phyloP scores from a whole-genome alignment of 2,113 vertebrate genomes.

The Galeopterus variegatus region DNA sequence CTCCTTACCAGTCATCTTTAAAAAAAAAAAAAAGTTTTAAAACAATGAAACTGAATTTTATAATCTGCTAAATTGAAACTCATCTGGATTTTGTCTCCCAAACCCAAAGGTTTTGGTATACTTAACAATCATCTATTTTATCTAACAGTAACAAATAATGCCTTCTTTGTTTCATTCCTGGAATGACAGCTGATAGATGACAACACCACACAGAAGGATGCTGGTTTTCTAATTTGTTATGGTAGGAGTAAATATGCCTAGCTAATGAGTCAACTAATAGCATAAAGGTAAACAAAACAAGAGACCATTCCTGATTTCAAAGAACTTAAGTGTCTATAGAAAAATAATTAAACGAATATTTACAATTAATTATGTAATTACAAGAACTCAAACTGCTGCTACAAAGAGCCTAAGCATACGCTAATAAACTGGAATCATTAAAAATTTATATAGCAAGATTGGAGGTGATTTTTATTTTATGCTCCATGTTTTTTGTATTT shows the following conservation, averaged over 20 bases:
- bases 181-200: neutral
- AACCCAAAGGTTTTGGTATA: neutral
- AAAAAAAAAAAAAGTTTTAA: neutral
- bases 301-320: neutral
- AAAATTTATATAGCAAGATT: neutral
- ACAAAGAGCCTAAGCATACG: neutral
- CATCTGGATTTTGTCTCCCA: neutral
- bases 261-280: neutral
- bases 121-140: slow-evolving; percentile 8
- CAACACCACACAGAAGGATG: neutral
- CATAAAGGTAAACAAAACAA: neutral
- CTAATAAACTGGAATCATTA: neutral
- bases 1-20: too few relatives aligned
- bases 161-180: slow-evolving; percentile 1
- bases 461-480: neutral
- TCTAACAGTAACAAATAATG: neutral
- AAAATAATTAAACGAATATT: slow-evolving; percentile 25
- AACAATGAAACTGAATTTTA: neutral
- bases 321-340: neutral
- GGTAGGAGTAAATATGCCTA: neutral
- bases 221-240: neutral
- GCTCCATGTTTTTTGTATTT: neutral
- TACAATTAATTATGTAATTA: slow-evolving; percentile 1
- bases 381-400: neutral
- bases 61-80: neutral